Evolutionary conservation across 2,797 vertebrate species (phyloP).

Genomic region (Cirrhinus molitorella): DNA sequence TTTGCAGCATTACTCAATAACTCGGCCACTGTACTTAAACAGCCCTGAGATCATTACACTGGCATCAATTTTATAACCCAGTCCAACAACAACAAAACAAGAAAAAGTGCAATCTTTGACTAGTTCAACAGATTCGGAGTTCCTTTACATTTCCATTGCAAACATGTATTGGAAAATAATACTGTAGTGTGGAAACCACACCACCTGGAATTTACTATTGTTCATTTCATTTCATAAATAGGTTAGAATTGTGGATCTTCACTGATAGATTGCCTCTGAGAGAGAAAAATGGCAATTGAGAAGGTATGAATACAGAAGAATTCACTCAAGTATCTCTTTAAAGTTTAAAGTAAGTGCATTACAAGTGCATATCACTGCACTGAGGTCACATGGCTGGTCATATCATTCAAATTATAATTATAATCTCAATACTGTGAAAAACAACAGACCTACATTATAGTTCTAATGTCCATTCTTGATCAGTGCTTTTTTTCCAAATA

Average conservation of each 20-base stretch:
- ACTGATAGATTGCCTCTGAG: neutral
- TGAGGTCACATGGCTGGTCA: constrained; percentile 19
- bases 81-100: constrained; percentile 9
- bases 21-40: constrained; percentile 24
- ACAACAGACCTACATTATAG: constrained; percentile 10
- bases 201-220: neutral
- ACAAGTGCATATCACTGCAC: constrained; percentile 23
- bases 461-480: neutral
- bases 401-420: constrained; percentile 11
- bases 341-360: constrained; percentile 32
- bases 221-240: constrained; percentile 19
- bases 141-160: neutral
- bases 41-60: constrained; percentile 43
- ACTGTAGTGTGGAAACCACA: constrained; percentile 4
- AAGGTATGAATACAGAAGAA: neutral
- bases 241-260: constrained; percentile 2
- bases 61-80: constrained; percentile 13
- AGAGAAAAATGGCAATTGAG: neutral
- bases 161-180: neutral
- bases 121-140: neutral
- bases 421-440: constrained; percentile 4
- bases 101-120: constrained; percentile 11
- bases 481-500: neutral
- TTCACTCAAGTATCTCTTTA: neutral
- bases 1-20: constrained; percentile 35